These are phyloP conservation scores for Centropyge bicolor DNA, from an alignment of 2,797 vertebrate species.

Conservation along the genomic window DNA sequence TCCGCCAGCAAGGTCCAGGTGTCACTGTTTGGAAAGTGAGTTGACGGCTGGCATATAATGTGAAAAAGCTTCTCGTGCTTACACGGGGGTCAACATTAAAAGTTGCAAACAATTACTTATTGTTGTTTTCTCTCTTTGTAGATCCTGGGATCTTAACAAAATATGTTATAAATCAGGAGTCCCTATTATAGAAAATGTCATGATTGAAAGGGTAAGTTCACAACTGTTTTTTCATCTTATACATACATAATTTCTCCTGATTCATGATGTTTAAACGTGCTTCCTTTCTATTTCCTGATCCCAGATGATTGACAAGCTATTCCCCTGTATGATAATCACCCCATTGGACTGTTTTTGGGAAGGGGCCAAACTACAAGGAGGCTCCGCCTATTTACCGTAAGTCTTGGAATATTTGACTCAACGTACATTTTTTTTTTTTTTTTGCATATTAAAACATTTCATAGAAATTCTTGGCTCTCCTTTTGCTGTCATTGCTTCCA, in stretches of 20 bases:
- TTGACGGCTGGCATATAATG: conserved; percentile 23
- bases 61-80: background rate
- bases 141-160: conserved; percentile 99
- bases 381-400: conserved; percentile 98
- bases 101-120: background rate
- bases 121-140: conserved; percentile 69
- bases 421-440: conserved; percentile 8
- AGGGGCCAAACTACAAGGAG: conserved; percentile 97
- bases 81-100: background rate
- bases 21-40: conserved; percentile 98
- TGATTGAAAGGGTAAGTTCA: conserved; percentile 94
- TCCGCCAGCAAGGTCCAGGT: conserved; percentile 98
- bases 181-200: conserved; percentile 97
- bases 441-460: conserved; percentile 44
- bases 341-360: conserved; percentile 99
- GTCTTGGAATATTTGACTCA: conserved; percentile 74
- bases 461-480: conserved; percentile 36
- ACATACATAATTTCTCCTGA: background rate
- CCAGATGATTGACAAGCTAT: conserved; percentile 99
- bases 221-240: fast-evolving
- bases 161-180: conserved; percentile 99
- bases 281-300: conserved; percentile 50
- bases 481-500: conserved; percentile 58
- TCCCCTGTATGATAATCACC: conserved; percentile 98
- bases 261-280: conserved; percentile 26